These are phyloP conservation scores for Glaucomys volans DNA, from an alignment of 2,113 vertebrate species.

Conservation along the genomic window DNA sequence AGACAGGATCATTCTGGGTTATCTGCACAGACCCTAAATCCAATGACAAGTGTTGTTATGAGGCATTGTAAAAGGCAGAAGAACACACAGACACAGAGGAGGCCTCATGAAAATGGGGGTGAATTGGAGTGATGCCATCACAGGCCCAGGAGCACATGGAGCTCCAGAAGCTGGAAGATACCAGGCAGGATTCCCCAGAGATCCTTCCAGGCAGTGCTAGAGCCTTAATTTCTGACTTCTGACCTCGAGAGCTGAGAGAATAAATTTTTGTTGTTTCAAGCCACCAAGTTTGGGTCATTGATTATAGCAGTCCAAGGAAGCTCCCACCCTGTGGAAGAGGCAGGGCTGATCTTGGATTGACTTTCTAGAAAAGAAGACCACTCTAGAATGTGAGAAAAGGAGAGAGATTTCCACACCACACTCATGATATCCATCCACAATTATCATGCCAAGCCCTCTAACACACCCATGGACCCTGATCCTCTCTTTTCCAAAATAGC, in stretches of 20 bases:
- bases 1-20: background rate
- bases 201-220: rapidly evolving
- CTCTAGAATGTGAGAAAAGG: background rate
- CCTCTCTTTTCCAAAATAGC: background rate
- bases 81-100: background rate
- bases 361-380: background rate
- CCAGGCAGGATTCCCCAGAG: rapidly evolving
- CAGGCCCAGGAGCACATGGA: rapidly evolving
- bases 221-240: background rate
- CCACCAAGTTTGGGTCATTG: background rate
- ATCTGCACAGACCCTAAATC: background rate
- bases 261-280: background rate
- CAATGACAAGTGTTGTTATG: background rate
- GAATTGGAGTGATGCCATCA: rapidly evolving
- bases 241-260: background rate
- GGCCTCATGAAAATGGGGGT: rapidly evolving
- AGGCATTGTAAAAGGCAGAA: background rate
- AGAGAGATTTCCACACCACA: rapidly evolving
- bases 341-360: background rate
- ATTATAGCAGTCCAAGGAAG: background rate
- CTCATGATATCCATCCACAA: rapidly evolving
- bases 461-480: rapidly evolving
- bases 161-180: background rate
- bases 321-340: background rate
- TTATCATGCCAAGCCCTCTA: too few relatives aligned